Percentiles rank a stretch among this genome's conserved stretches.
Evolutionary conservation across 2,797 vertebrate species (phyloP).

Genomic region (Botia almorhae): DNA sequence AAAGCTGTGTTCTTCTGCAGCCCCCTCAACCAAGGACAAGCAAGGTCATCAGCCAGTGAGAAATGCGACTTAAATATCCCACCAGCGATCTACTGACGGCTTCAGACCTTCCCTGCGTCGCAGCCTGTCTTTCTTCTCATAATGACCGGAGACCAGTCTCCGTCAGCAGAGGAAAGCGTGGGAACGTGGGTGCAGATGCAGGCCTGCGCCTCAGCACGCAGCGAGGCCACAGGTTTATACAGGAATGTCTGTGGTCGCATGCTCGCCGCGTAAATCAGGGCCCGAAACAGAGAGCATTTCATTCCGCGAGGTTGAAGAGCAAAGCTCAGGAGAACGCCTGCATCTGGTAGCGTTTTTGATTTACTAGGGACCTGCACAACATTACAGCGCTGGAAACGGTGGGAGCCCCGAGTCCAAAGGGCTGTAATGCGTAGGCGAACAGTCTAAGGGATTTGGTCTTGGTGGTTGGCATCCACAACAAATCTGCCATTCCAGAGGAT

Average conservation of each 20-base stretch:
- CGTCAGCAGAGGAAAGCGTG: constrained; percentile 53
- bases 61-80: constrained; percentile 10
- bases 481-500: constrained; percentile 48
- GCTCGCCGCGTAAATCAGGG: constrained; percentile 62
- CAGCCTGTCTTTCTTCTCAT: constrained; percentile 31
- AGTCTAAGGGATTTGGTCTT: constrained; percentile 39
- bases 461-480: constrained; percentile 49
- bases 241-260: constrained; percentile 61
- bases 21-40: not conserved
- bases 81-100: not conserved
- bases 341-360: constrained; percentile 79
- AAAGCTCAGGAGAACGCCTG: constrained; percentile 63
- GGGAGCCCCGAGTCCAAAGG: constrained; percentile 68
- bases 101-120: constrained; percentile 12
- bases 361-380: constrained; percentile 76
- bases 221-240: constrained; percentile 58
- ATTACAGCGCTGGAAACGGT: constrained; percentile 69
- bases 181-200: constrained; percentile 47
- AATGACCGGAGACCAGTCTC: constrained; percentile 26
- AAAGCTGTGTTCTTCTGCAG: constrained; percentile 21
- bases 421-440: constrained; percentile 41
- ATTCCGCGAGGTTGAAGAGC: constrained; percentile 55
- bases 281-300: constrained; percentile 57
- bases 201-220: constrained; percentile 29
- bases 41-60: constrained; percentile 23